Base-by-base conservation (phyloP, 2,113 vertebrate genomes). In the Syngnathus scovelli region DNA sequence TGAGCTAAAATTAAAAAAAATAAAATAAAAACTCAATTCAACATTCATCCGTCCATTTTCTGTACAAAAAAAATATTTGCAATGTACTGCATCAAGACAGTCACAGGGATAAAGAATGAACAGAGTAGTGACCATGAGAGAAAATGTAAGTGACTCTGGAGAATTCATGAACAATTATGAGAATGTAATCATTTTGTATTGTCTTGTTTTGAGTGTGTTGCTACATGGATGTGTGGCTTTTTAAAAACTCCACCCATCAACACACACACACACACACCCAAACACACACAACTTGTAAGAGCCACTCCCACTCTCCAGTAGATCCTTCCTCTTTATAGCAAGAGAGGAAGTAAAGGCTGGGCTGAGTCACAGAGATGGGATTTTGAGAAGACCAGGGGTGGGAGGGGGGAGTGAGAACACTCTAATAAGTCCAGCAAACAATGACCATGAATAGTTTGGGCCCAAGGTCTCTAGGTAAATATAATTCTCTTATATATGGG, bases 331-430 rank as follows among this genome's bases (percentile, higher is more conserved):
- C 73, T 79, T 56, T 36, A 60, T 61, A 73, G 79, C 52, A 64
- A 68, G 64, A 81, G 61, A 61, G 86, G 87, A 88, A 90, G 74
- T 83, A 68, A 81, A 66, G 68, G 79, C 8, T 13, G 69, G 64
- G 61, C 72, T 81, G 83, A 89, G 77, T 89, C 86, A 88, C 58
- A 72, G 72, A 72, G 76, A 73, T 61, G 75, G 81, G 60, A 74
- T 79, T 62, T 71, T 64, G 49, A 74, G 54, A 48, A 79, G 59
- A 64, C 78, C 70, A 79, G 70, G 61, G 68, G 41, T 3, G 10
- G 10, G 4, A 43, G 41, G 12, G 41, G 41, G 78, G 72, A 79
- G 71, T 61, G 74, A 61, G 68, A 33, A 59, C 60, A 66, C 68
- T 64, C 41, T 27, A 33, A 43, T n/a, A 56, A 67, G 54, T 73